These are phyloP conservation scores for Osmerus eperlanus DNA, from an alignment of 2,113 vertebrate genomes.

Conservation along the genomic window DNA sequence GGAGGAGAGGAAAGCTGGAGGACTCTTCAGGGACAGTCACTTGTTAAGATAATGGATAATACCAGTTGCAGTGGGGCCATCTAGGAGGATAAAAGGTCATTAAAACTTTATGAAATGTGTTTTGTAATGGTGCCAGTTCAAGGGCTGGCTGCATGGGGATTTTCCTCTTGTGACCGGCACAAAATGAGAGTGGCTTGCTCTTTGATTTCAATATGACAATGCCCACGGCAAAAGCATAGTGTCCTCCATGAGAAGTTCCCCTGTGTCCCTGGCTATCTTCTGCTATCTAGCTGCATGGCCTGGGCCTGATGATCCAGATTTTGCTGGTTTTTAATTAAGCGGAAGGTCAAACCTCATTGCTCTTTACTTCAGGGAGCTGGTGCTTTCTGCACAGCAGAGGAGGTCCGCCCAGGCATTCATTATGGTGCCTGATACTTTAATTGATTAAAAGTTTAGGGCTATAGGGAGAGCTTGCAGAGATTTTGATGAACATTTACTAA, in stretches of 20 bases:
- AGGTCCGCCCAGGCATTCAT: constrained; percentile 67
- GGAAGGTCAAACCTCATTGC: constrained; percentile 72
- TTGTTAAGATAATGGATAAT: constrained; percentile 53
- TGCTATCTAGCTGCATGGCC: constrained; percentile 37
- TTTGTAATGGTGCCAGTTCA: constrained; percentile 45
- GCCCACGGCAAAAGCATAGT: constrained; percentile 67
- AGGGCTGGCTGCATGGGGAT: constrained; percentile 37
- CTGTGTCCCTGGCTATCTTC: constrained; percentile 34
- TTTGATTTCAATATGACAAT: constrained; percentile 70
- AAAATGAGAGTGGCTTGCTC: constrained; percentile 28
- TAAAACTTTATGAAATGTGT: constrained; percentile 55
- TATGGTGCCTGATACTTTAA: constrained; percentile 60
- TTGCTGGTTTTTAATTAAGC: constrained; percentile 76
- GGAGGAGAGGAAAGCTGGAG: constrained; percentile 18
- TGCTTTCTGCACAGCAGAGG: constrained; percentile 60
- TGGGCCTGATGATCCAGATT: constrained; percentile 66
- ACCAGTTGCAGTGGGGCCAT: constrained; percentile 24
- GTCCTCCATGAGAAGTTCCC: constrained; percentile 43
- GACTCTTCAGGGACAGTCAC: constrained; percentile 32
- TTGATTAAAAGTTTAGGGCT: constrained; percentile 69
- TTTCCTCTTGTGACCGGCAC: constrained; percentile 41
- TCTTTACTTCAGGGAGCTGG: constrained; percentile 65
- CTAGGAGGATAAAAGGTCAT: constrained; percentile 43
- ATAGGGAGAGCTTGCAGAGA: constrained; percentile 38
- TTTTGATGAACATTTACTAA: constrained; percentile 29